These are phyloP conservation scores for Parotocinclus haroldoi DNA, from an alignment of 2,797 vertebrate genomes.

Conservation along the genomic window DNA sequence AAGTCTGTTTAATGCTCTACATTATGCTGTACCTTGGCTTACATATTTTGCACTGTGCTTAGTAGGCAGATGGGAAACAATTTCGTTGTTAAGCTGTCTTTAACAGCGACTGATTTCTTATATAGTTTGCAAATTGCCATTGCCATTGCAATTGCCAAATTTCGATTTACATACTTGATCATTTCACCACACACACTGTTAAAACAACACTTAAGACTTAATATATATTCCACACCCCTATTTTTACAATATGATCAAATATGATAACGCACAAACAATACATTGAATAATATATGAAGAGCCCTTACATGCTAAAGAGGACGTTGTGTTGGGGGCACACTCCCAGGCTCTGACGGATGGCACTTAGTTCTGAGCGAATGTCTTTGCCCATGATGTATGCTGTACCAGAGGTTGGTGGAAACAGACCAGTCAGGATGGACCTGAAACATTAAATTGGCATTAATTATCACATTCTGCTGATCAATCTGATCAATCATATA, in stretches of 20 bases:
- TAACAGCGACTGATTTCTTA: no score
- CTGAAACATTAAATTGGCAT: constrained; percentile 58
- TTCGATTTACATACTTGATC: no score
- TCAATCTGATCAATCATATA: no score
- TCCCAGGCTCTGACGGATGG: constrained; percentile 90
- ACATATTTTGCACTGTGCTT: no score
- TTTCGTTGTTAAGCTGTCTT: no score
- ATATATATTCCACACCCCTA: not conserved
- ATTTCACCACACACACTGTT: no score
- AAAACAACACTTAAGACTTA: not conserved
- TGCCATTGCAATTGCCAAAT: no score
- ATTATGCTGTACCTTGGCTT: no score
- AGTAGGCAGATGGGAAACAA: no score
- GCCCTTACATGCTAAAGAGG: constrained; percentile 84
- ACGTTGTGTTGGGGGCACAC: constrained; percentile 98
- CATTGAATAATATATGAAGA: not conserved
- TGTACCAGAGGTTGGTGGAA: constrained; percentile 95
- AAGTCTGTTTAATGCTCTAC: no score
- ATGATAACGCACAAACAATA: not conserved
- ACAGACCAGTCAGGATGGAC: constrained; percentile 96
- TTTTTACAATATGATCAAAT: not conserved
- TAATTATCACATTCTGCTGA: not conserved
- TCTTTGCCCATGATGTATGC: constrained; percentile 96
- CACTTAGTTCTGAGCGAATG: constrained; percentile 86
- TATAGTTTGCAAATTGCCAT: no score